Evolutionary conservation across 2,113 vertebrate species (phyloP).

Genomic region (Rhodinocichla rosea): DNA sequence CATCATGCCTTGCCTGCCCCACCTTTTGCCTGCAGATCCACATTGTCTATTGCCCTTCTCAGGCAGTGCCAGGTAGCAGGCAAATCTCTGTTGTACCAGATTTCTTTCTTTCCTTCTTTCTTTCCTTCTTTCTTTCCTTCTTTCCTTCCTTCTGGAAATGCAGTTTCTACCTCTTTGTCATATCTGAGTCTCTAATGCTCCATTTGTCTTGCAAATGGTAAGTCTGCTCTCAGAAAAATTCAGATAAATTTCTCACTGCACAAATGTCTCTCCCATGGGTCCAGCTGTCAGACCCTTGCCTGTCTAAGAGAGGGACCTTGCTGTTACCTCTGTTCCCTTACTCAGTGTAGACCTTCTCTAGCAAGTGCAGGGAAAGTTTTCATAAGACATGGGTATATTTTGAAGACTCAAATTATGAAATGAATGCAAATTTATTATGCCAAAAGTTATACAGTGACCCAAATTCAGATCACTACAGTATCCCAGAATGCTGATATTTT

Average conservation of each 20-base stretch:
- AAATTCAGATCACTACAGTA: neutral
- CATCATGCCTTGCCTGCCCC: too few species aligned
- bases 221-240: neutral
- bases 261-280: neutral
- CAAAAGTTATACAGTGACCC: neutral
- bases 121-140: neutral
- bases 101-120: neutral
- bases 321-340: neutral
- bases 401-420: neutral
- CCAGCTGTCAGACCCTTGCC: neutral
- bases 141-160: too few species aligned
- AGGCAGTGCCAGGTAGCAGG: neutral
- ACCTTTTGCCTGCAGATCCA: neutral
- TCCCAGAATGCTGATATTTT: neutral
- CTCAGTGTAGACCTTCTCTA: neutral
- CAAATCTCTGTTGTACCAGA: neutral
- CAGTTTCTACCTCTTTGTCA: neutral
- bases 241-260: neutral
- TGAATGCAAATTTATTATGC: neutral
- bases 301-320: neutral
- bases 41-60: neutral
- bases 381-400: neutral
- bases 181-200: neutral
- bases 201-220: neutral
- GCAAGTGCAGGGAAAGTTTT: neutral